A percentile compares a stretch with the other conserved stretches of the same genome.
Evolutionary conservation across 2,888 invertebrate species (phyloP).

Genomic region (Cerceris rybyensis): DNA sequence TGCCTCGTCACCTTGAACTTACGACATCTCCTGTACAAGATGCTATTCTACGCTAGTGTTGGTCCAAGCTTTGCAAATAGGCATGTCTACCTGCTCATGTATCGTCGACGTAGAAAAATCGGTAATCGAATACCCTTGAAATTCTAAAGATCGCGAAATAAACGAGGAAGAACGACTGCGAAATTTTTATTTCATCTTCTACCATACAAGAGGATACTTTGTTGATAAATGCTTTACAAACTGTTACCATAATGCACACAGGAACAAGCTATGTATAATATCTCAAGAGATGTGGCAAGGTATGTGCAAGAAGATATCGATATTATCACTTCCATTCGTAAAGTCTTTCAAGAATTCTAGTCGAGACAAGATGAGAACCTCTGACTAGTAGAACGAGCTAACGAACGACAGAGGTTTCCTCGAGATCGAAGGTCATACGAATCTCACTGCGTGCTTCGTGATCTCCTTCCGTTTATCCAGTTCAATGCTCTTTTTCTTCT

Average conservation of each 20-base stretch:
- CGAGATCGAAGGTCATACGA: slow-evolving; percentile 67
- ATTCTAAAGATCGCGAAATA: too few relatives aligned
- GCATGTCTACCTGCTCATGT: neutral
- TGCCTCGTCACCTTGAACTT: slow-evolving; percentile 55
- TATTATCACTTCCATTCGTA: slow-evolving; percentile 54
- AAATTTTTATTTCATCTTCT: too few relatives aligned
- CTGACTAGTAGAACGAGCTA: slow-evolving; percentile 52
- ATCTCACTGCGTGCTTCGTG: slow-evolving; percentile 29
- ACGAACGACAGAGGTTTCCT: slow-evolving; percentile 66
- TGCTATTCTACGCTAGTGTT: slow-evolving; percentile 1
- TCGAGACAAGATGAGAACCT: slow-evolving; percentile 50
- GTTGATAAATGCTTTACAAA: too few relatives aligned
- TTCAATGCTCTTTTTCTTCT: slow-evolving; percentile 7
- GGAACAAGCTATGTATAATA: neutral
- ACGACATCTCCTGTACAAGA: slow-evolving; percentile 20
- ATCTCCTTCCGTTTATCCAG: slow-evolving; percentile 10
- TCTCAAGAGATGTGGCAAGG: slow-evolving; percentile 43
- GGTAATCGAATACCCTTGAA: too few relatives aligned
- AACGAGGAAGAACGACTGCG: too few relatives aligned
- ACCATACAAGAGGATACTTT: too few relatives aligned
- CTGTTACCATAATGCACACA: too few relatives aligned
- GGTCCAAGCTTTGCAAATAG: neutral
- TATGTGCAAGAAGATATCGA: slow-evolving; percentile 51
- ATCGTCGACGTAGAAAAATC: neutral
- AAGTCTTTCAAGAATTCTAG: slow-evolving; percentile 46